These are phyloP conservation scores for Epiblema foenella DNA, from an alignment of 2,888 invertebrate species.

Conservation along the genomic window DNA sequence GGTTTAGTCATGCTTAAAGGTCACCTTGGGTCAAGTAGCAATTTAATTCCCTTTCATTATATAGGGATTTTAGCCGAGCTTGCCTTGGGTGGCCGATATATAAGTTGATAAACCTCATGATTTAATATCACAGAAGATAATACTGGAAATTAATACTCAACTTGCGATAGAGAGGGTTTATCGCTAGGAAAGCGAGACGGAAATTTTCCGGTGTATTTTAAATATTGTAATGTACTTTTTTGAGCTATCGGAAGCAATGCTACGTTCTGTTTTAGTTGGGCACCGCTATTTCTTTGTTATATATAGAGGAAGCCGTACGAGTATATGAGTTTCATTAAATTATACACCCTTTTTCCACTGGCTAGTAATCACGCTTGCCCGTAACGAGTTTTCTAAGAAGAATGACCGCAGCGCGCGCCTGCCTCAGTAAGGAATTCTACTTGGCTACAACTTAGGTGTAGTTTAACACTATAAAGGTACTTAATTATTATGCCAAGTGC, in stretches of 20 bases:
- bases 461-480: slow-evolving; percentile 32
- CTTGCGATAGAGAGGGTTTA: not conserved
- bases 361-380: slow-evolving; percentile 20
- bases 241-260: slow-evolving; percentile 37
- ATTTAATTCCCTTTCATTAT: not conserved
- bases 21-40: not conserved
- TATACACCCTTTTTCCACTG: slow-evolving; percentile 20
- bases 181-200: slow-evolving; percentile 24
- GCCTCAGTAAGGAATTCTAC: slow-evolving; percentile 26
- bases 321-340: not conserved
- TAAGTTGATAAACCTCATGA: not conserved
- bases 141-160: slow-evolving; percentile 1
- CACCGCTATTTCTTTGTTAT: slow-evolving; percentile 21
- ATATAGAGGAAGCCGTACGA: not conserved
- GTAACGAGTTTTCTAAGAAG: slow-evolving; percentile 43
- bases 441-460: slow-evolving; percentile 38
- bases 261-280: slow-evolving; percentile 41
- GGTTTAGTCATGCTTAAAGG: not conserved
- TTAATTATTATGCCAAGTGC: slow-evolving; percentile 38
- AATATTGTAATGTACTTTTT: slow-evolving; percentile 42
- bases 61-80: too few species aligned
- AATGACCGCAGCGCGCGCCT: slow-evolving; percentile 34
- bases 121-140: not conserved
- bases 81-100: not conserved
- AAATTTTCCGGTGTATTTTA: slow-evolving; percentile 37